Base-by-base conservation (phyloP, 2,888 invertebrate genomes). In the Zelleria hepariella region DNA sequence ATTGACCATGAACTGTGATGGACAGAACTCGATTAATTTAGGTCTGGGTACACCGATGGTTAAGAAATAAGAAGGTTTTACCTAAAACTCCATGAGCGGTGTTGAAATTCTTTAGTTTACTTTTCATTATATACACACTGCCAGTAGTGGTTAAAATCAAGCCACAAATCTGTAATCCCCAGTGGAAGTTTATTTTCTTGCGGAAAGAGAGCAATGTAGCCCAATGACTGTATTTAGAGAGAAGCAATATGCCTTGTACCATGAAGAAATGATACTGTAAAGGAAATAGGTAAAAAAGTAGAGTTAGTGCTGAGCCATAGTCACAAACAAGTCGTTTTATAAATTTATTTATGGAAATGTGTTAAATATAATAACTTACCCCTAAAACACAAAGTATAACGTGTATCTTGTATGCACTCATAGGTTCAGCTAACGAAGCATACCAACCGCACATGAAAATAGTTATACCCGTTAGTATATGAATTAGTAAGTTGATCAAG, bases 241-340 rank as follows among this genome's bases (percentile, higher is more conserved):
- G 25, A 0, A 74, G 64, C 21, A 78, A 59, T 1, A 65, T 71
- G 7, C 74, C 79, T 68, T 77, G 77, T 60, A 67, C 69, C 76
- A 78, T 76, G 60, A 73, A 72, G 62, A 78, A 70, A 64, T 78
- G 78, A 60, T 75, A 78, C 78, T 79, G 70, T 25, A 74, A 65
- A 32, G 2, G 15, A 25, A n/a, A 51, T 51, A n/a, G n/a, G n/a
- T n/a, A n/a, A n/a, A n/a, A n/a, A 4, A 42, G 2, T 42, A 42
- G 15, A 42, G 2, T 15, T 42, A 42, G n/a, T 2, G 2, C 10
- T 42, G 10, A 42, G 42, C 42, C 42, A 42, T 42, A 4, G n/a
- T 42, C 10, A 42, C n/a, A 4, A 42, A 7, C 5, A 32, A 32
- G 5, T 5, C 10, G 32, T 5, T 49, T 49, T 49, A 2, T 49